Percentiles rank a stretch among this genome's conserved stretches.
phyloP scores from a whole-genome alignment of 2,888 invertebrate genomes.

The Tuberolachnus salignus region DNA sequence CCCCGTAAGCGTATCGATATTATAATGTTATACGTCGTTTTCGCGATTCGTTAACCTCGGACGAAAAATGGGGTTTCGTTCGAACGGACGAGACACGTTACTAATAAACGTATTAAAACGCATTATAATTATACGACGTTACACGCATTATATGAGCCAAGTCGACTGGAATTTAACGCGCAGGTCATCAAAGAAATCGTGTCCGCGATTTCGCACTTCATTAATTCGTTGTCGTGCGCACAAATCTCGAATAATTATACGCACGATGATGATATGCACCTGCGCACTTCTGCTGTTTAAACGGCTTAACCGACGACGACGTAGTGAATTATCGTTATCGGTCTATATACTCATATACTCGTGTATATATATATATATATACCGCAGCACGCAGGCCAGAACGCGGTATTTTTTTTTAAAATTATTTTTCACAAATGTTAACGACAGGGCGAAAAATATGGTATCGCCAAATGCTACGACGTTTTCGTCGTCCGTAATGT shows the following conservation, averaged over 20 bases:
- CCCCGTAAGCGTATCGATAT: no score
- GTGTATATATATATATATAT: not conserved
- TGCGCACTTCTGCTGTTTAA: not conserved
- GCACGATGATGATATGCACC: not conserved
- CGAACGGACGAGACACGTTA: conserved; percentile 10
- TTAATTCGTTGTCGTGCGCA: conserved; percentile 24
- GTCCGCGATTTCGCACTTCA: conserved; percentile 12
- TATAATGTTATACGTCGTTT: no score
- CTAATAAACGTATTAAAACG: not conserved
- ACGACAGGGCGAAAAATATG: no score
- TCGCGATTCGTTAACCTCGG: conserved; percentile 18
- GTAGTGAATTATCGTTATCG: not conserved
- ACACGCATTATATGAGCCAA: conserved; percentile 4
- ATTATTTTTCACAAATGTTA: no score
- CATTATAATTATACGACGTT: no score
- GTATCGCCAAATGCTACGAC: no score
- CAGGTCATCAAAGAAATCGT: no score
- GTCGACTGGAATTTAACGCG: conserved; percentile 26
- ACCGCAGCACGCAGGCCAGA: no score
- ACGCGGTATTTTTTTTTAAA: no score
- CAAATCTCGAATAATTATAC: conserved; percentile 23
- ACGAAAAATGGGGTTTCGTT: conserved; percentile 15
- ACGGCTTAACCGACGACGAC: not conserved
- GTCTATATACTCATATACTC: not conserved
- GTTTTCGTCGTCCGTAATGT: no score